phyloP scores from a whole-genome alignment of 30 jellyfish, hydroid and myxozoan genomes.

The Cassiopea xamachana region DNA sequence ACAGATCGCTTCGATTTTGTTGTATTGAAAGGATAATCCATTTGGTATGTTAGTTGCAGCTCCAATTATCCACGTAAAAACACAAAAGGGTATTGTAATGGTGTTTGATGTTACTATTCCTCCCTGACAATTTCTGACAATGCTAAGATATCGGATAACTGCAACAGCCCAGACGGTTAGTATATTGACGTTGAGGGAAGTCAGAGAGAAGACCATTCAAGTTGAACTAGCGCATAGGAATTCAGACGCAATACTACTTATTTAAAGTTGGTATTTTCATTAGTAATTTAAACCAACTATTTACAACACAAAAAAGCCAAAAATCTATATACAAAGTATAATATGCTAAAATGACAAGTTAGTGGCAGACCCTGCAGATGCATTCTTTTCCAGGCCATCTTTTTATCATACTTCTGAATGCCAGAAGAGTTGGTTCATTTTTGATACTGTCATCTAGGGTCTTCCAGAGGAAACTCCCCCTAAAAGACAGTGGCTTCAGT shows the following conservation, averaged over 20 bases:
- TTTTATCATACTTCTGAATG: no score
- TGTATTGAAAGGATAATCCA: slow-evolving; percentile 5
- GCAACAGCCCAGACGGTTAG: not conserved
- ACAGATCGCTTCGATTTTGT: not conserved
- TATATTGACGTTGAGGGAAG: not conserved
- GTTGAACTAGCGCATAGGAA: not conserved
- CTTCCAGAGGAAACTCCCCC: no score
- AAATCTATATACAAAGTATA: no score
- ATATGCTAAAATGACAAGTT: no score
- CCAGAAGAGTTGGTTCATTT: no score
- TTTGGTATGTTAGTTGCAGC: not conserved
- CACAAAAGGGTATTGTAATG: not conserved
- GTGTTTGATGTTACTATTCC: not conserved
- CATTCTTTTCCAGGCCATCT: no score
- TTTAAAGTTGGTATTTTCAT: no score
- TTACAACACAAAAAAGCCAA: no score
- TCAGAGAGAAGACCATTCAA: not conserved
- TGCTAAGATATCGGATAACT: not conserved
- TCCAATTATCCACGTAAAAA: not conserved
- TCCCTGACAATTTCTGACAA: not conserved
- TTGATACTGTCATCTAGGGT: no score
- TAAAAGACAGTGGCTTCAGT: no score
- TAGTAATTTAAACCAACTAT: no score
- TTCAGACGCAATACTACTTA: not conserved
- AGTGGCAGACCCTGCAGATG: no score